A percentile compares a stretch with the other conserved stretches of the same genome.
Evolutionary conservation across 30 jellyfish, hydroid and myxozoan species (phyloP).

Genomic region (Nemopilema nomurai): DNA sequence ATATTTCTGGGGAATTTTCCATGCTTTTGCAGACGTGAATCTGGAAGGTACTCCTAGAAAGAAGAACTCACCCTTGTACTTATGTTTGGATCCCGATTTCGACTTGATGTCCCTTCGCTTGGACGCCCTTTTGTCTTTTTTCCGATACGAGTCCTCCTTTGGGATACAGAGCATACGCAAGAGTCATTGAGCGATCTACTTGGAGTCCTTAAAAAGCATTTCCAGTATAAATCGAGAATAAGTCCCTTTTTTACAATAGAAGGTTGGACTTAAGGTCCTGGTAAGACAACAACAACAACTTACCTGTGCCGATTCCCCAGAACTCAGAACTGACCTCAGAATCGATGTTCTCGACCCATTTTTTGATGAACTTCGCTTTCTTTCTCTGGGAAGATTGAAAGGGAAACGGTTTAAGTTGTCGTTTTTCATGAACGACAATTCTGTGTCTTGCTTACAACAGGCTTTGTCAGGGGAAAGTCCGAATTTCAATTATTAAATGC

Average conservation of each 20-base stretch:
- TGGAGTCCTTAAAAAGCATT: not conserved
- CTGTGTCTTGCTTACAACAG: too few relatives aligned
- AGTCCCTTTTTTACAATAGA: too few relatives aligned
- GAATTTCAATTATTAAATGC: too few relatives aligned
- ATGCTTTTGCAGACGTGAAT: too few relatives aligned
- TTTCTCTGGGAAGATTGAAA: not conserved
- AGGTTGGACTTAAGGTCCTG: not conserved
- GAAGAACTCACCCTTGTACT: not conserved
- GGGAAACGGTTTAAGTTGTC: not conserved
- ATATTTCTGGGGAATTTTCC: not conserved
- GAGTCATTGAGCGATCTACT: not conserved
- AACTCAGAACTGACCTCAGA: slow-evolving; percentile 6
- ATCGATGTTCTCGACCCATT: not conserved
- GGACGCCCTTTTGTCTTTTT: not conserved
- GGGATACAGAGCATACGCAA: not conserved
- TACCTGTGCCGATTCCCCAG: slow-evolving; percentile 45
- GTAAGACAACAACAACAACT: not conserved
- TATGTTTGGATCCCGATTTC: not conserved
- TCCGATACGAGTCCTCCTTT: not conserved
- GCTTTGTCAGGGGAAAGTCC: too few relatives aligned
- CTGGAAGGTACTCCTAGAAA: too few relatives aligned
- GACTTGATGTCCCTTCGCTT: not conserved
- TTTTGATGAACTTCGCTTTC: slow-evolving; percentile 13
- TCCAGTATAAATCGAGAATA: too few relatives aligned
- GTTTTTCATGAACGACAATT: too few relatives aligned